phyloP scores from a whole-genome alignment of 2,797 vertebrate genomes.

The Margarornis squamiger region DNA sequence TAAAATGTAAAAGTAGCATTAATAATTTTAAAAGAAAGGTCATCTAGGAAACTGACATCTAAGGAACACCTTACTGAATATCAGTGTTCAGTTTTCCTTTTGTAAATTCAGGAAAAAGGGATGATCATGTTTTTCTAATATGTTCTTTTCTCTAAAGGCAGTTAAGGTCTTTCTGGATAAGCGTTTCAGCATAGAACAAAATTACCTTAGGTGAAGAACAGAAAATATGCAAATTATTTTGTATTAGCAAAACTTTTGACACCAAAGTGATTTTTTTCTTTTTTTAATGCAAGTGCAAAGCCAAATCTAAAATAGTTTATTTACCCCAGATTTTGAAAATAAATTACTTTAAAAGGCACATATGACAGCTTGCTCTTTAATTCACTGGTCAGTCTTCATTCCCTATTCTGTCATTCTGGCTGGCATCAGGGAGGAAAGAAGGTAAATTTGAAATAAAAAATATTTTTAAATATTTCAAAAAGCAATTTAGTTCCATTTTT shows the following conservation, averaged over 20 bases:
- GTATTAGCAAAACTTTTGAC: neutral
- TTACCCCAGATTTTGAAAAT: neutral
- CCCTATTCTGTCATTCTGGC: neutral
- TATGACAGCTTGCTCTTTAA: neutral
- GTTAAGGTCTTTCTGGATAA: neutral
- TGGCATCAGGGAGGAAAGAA: neutral
- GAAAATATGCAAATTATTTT: conserved; percentile 8
- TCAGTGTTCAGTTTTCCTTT: neutral
- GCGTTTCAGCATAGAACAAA: neutral
- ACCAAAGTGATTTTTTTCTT: neutral
- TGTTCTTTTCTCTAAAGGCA: conserved; percentile 14
- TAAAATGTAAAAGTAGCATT: neutral
- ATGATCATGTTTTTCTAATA: neutral
- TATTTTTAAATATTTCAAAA: neutral
- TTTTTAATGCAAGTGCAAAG: neutral
- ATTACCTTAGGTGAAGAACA: neutral
- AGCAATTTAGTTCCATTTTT: neutral
- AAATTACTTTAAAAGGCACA: neutral
- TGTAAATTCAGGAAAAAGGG: neutral
- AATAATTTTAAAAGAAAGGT: neutral
- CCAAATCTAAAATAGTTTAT: neutral
- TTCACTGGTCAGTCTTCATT: neutral
- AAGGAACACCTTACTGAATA: neutral
- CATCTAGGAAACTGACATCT: neutral
- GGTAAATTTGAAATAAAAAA: neutral